A percentile compares a stretch with the other conserved stretches of the same genome.
phyloP scores from a whole-genome alignment of 2,888 invertebrate genomes.

The Agrypnus murinus region DNA sequence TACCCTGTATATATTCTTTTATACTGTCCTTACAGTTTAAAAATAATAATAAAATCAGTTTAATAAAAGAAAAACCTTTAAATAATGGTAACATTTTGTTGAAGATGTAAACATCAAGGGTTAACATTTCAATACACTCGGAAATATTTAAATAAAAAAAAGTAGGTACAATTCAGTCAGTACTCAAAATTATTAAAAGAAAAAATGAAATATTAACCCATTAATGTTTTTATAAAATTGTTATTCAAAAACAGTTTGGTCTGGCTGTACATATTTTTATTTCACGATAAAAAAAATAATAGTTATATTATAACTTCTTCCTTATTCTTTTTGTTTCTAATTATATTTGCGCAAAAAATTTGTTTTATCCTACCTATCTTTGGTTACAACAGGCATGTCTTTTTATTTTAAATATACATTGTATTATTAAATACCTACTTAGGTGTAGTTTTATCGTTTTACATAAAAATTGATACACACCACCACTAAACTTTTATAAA shows the following conservation, averaged over 20 bases:
- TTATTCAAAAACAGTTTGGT: too few relatives aligned
- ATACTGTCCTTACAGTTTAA: too few relatives aligned
- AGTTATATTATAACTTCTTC: not conserved
- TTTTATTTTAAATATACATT: not conserved
- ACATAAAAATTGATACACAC: not conserved
- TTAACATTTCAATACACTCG: too few relatives aligned
- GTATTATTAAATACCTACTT: too few relatives aligned
- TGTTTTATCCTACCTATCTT: conserved; percentile 3
- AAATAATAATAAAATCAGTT: not conserved
- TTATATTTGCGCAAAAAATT: not conserved
- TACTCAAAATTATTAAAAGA: too few relatives aligned
- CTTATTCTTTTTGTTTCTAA: too few relatives aligned
- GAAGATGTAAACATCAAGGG: not conserved
- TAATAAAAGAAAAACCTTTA: not conserved
- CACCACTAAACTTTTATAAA: not conserved
- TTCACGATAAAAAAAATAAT: conserved; percentile 4
- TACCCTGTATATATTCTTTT: too few relatives aligned
- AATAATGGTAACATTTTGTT: not conserved
- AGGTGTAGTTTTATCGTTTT: too few relatives aligned
- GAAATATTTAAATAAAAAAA: too few relatives aligned
- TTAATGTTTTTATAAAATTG: too few relatives aligned
- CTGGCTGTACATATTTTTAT: not conserved
- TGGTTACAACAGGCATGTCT: conserved; percentile 26
- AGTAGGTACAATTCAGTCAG: too few relatives aligned
- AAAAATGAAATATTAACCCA: too few relatives aligned